Evolutionary conservation across 2,113 vertebrate genomes (phyloP).

Genomic region (Neodontobutis hainanensis): DNA sequence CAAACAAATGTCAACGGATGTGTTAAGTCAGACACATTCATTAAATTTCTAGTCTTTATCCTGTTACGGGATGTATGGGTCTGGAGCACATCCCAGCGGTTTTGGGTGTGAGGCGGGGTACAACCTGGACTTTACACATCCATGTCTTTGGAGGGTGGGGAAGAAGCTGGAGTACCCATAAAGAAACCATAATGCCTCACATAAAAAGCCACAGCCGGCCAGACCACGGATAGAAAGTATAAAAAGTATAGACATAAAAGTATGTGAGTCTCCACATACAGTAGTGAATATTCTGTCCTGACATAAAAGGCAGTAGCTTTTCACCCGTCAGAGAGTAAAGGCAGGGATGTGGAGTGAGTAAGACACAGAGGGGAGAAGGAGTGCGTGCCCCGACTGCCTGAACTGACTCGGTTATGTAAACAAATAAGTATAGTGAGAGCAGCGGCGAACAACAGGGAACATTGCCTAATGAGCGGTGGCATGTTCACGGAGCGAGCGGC

Average conservation of each 20-base stretch:
- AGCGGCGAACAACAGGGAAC: slow-evolving; percentile 53
- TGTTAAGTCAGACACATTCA: no score
- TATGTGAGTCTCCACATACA: slow-evolving; percentile 8
- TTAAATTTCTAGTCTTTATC: no score
- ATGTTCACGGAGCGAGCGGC: slow-evolving; percentile 38
- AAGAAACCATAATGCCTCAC: no score
- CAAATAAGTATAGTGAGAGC: slow-evolving; percentile 54
- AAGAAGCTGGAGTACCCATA: no score
- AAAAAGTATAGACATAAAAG: not conserved
- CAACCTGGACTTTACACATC: no score
- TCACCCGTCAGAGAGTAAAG: not conserved
- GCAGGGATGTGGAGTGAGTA: not conserved
- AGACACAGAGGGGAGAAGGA: slow-evolving; percentile 18
- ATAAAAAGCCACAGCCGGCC: no score
- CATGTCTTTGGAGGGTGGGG: no score
- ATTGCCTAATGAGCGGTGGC: slow-evolving; percentile 63
- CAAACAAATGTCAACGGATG: no score
- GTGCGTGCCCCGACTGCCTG: slow-evolving; percentile 36
- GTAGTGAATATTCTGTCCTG: not conserved
- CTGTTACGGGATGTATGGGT: no score
- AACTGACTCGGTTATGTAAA: slow-evolving; percentile 71
- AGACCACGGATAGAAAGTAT: no score
- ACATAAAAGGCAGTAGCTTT: slow-evolving; percentile 1
- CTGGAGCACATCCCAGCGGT: no score
- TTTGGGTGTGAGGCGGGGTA: no score